Base-by-base conservation (phyloP, 2,888 invertebrate genomes). In the Drosophila anomelani region DNA sequence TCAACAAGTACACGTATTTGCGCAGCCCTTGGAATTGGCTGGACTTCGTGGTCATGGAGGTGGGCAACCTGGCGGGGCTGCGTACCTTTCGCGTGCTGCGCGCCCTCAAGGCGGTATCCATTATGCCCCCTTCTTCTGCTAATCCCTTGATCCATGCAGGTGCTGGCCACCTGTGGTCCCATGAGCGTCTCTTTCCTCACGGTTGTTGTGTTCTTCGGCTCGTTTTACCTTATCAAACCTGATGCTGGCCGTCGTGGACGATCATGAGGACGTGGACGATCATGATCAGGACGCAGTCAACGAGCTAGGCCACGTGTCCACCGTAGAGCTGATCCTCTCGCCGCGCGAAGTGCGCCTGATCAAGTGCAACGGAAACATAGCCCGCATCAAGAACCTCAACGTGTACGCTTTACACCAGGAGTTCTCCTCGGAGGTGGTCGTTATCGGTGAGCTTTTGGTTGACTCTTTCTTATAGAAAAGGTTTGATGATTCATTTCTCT, bases 11-110 rank as follows among this genome's bases (percentile, higher is more conserved):
- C 93, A 98, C 98, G 78, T 98, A 98, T 93, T 94, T 98, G 78
- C 94, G 98, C 88, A 98, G 98, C 94, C 97, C 97, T 12, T 98
- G 98, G 98, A 98, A 98, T 93, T 98, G 97, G 96, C 94, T 98
- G 92, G 98, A 98, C 93, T 98, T 98, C 93, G 96, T 97, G 69
- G 98, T 98, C 85, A 96, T 97, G 96, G 97, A 97, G 90, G 96
- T 97, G 72, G 97, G 97, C 69, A 97, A 97, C 93, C 94, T 98
- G 86, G 97, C 98, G 76, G 98, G 98, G 17, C 93, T 98, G 91
- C 94, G 98, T 90, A 98, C 98, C 68, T 98, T 98, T 93, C 95
- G 98, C 85, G 98, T 98, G 78, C 94, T 98, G 89, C 94, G 98
- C 92, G 98, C 98, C 73, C 94, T 98, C 91, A 98, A 98, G 94